These are phyloP conservation scores for Cheilosia pagana DNA, from an alignment of 2,888 invertebrate species.

Conservation along the genomic window DNA sequence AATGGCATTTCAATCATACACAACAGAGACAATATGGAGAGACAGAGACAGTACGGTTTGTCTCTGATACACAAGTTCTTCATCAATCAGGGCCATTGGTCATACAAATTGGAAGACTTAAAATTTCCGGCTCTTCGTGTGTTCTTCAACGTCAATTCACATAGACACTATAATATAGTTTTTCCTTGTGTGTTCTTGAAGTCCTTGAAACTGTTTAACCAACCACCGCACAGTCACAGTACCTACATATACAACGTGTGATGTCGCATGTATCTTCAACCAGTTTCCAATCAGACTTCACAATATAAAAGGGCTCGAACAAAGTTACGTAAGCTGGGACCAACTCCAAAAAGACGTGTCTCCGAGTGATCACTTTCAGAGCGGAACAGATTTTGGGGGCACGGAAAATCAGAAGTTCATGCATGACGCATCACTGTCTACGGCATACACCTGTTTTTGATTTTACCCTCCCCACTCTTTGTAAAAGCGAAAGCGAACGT, in stretches of 20 bases:
- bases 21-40: too few relatives aligned
- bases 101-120: too few relatives aligned
- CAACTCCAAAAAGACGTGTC: neutral
- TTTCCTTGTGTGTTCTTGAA: conserved; percentile 5
- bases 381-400: conserved; percentile 9
- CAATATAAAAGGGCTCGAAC: conserved; percentile 17
- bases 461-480: neutral
- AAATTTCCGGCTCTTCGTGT: neutral
- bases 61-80: neutral
- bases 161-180: neutral
- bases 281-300: neutral
- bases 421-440: conserved; percentile 37
- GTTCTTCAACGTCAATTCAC: conserved; percentile 46
- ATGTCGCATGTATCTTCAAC: neutral
- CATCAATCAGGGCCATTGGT: neutral
- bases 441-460: neutral
- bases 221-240: neutral
- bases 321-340: conserved; percentile 15
- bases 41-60: too few relatives aligned
- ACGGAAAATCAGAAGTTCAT: neutral
- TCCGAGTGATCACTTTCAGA: conserved; percentile 24
- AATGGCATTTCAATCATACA: too few relatives aligned
- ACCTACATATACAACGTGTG: conserved; percentile 9
- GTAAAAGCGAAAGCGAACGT: conserved; percentile 45
- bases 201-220: conserved; percentile 29